These are phyloP conservation scores for Lepus townsendii DNA, from an alignment of 2,797 vertebrate genomes.

Conservation along the genomic window DNA sequence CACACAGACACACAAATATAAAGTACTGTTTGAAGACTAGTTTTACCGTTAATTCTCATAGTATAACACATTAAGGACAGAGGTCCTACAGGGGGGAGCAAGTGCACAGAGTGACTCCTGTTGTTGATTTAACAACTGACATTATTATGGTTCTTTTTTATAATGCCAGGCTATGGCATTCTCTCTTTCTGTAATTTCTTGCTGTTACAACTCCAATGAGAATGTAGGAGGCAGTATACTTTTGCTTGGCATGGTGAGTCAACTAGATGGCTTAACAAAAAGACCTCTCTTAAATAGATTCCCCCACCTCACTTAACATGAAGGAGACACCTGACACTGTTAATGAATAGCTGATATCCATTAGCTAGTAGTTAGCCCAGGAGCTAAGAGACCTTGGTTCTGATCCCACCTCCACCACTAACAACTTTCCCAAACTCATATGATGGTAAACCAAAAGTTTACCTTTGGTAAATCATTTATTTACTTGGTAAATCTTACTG, in stretches of 20 bases:
- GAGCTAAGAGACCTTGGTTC: background rate
- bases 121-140: too few relatives aligned
- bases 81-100: too few relatives aligned
- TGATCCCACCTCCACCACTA: background rate
- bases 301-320: background rate
- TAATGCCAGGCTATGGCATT: background rate
- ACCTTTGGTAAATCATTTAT: background rate
- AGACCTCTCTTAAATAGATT: background rate
- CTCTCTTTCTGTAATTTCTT: background rate
- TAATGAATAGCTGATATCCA: background rate
- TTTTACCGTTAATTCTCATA: too few relatives aligned
- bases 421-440: background rate
- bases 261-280: slow-evolving; percentile 46
- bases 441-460: background rate
- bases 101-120: too few relatives aligned
- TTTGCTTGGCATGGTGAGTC: background rate
- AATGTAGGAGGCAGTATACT: background rate
- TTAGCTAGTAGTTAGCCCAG: background rate
- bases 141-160: background rate
- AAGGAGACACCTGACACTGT: background rate
- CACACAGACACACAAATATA: too few relatives aligned
- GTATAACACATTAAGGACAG: too few relatives aligned
- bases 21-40: too few relatives aligned
- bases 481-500: background rate
- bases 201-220: slow-evolving; percentile 12